phyloP scores from a whole-genome alignment of 2,797 vertebrate genomes.

The Tragopan temminckii region DNA sequence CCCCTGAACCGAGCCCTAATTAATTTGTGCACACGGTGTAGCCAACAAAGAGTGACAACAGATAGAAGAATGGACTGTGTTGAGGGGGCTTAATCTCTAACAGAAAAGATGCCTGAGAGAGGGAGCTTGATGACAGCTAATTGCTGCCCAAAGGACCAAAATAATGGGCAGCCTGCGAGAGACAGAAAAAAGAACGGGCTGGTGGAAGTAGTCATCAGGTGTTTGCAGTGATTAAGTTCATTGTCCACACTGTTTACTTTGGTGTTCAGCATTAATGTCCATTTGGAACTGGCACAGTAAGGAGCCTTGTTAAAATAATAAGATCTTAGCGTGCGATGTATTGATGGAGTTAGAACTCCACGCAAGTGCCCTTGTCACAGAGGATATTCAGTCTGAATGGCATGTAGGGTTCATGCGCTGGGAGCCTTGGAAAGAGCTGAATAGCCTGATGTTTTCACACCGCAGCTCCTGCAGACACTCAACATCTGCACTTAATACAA shows the following conservation, averaged over 20 bases:
- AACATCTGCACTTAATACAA: constrained; percentile 20
- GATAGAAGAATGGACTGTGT: constrained; percentile 19
- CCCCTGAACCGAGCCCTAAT: constrained; percentile 35
- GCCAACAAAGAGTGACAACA: constrained; percentile 47
- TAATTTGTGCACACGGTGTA: constrained; percentile 43
- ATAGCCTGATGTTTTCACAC: constrained; percentile 8
- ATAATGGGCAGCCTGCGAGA: constrained; percentile 54
- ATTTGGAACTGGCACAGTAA: constrained; percentile 73
- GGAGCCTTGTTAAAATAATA: constrained; percentile 73
- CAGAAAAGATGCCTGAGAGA: constrained; percentile 29
- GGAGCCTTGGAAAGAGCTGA: constrained; percentile 23
- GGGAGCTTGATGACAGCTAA: constrained; percentile 63
- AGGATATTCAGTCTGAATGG: constrained; percentile 6
- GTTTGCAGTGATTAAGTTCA: constrained; percentile 78
- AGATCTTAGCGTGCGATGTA: constrained; percentile 63
- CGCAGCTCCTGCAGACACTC: not conserved
- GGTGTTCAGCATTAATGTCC: constrained; percentile 44
- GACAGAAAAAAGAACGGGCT: constrained; percentile 33
- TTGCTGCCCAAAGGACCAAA: constrained; percentile 67
- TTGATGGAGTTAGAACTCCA: constrained; percentile 68
- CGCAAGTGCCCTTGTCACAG: constrained; percentile 44
- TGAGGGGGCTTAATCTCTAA: constrained; percentile 33
- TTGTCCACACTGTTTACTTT: constrained; percentile 77
- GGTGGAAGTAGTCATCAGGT: constrained; percentile 78
- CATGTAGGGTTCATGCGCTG: not conserved